phyloP scores from a whole-genome alignment of 2,113 vertebrate genomes.

The Dasyornis broadbenti region DNA sequence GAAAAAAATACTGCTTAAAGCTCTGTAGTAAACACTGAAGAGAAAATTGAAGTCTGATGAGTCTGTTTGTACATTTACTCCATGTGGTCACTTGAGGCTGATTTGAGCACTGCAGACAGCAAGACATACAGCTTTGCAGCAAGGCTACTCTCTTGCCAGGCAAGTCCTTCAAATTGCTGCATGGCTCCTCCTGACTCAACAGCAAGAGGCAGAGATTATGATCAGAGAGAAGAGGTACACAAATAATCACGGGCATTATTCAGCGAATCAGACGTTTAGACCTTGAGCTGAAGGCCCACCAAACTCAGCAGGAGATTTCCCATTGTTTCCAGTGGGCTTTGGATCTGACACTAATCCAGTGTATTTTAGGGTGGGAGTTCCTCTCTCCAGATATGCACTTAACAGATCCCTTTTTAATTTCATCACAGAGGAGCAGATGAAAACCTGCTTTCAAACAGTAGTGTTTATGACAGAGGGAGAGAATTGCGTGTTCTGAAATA shows the following conservation, averaged over 20 bases:
- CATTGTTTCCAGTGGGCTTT: not conserved
- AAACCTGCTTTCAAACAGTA: not conserved
- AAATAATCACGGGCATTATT: constrained; percentile 8
- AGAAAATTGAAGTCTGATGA: not conserved
- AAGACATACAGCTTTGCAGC: not conserved
- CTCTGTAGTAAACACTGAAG: not conserved
- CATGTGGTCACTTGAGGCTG: not conserved
- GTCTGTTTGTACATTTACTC: not conserved
- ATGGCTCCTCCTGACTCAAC: not conserved
- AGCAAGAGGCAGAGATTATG: not conserved
- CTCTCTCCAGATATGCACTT: not conserved
- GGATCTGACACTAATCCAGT: not conserved
- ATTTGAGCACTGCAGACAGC: not conserved
- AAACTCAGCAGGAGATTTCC: not conserved
- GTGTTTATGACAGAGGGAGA: not conserved
- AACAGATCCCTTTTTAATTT: not conserved
- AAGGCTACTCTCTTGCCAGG: not conserved
- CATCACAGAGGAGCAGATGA: not conserved
- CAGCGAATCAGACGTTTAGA: not conserved
- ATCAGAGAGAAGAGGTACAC: not conserved
- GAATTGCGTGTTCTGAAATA: not conserved
- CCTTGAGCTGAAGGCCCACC: not conserved
- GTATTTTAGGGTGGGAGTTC: not conserved
- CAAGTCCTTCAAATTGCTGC: not conserved
- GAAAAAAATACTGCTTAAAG: not conserved